Percentiles rank a stretch among this genome's conserved stretches.
Evolutionary conservation across 2,888 invertebrate genomes (phyloP).

Genomic region (Zonitis immaculata): DNA sequence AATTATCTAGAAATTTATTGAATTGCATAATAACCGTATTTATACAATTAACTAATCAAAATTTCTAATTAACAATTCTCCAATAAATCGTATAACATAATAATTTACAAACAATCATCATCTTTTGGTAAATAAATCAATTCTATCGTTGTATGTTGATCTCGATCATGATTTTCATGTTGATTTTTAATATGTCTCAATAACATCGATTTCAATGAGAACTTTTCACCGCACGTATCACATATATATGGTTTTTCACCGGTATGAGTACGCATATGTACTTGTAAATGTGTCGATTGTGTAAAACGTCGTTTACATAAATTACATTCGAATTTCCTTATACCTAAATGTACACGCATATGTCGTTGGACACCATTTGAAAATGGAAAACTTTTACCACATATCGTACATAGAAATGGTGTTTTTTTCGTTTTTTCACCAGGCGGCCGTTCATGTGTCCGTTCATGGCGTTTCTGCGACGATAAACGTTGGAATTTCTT

Average conservation of each 20-base stretch:
- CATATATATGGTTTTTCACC: constrained; percentile 53
- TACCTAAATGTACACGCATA: constrained; percentile 42
- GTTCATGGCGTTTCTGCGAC: constrained; percentile 36
- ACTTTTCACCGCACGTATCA: constrained; percentile 47
- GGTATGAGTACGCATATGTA: constrained; percentile 53
- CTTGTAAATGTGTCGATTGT: constrained; percentile 47
- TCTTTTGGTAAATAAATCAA: neutral
- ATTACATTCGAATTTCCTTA: constrained; percentile 43
- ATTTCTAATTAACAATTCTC: too few species aligned
- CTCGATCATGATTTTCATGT: constrained; percentile 14
- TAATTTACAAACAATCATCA: neutral
- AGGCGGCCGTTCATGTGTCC: constrained; percentile 34
- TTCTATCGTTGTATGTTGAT: neutral
- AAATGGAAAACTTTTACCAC: constrained; percentile 43
- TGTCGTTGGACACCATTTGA: constrained; percentile 43
- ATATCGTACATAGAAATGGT: constrained; percentile 42
- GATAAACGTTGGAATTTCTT: constrained; percentile 38
- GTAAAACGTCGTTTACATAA: constrained; percentile 45
- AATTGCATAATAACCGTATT: too few species aligned
- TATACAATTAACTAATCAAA: too few species aligned
- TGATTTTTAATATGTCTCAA: constrained; percentile 33
- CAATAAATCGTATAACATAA: too few species aligned
- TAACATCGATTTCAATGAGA: constrained; percentile 36
- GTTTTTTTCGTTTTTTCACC: constrained; percentile 40
- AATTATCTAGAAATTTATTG: too few species aligned